Evolutionary conservation across 2,797 vertebrate species (phyloP), one percentile per base, ranked within the genome.

Genomic region (Cephalopachus bancanus): DNA sequence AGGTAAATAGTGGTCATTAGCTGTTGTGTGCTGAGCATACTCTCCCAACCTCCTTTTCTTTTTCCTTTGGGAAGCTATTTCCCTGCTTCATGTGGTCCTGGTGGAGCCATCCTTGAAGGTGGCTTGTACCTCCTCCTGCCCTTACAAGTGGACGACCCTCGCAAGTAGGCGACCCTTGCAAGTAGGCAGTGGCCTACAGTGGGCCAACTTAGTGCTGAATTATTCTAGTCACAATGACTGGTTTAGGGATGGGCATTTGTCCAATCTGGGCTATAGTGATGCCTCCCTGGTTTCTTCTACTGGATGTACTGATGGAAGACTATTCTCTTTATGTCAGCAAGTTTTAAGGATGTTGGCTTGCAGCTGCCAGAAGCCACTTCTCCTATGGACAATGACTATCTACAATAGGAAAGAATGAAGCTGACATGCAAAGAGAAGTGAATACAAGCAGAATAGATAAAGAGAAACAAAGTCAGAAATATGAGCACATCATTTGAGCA

Each of bases 401-500:
- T 86, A 55, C 0, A 22, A 16, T 26, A 83, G n/a, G 62, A 93
- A 80, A 93, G 60, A 83, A 72, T 67, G 74, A 91, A 53, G n/a
- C 22, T 74, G 30, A 76, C 51, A 51, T 88, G 3, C 26, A 84
- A 90, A 74, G 78, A 85, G 57, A 85, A 64, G 74, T 14, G 28
- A 37, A 20, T 71, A n/a, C 5, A 57, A 88, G 24, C 30, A 69
- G 59, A 80, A 8, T 10, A 93, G 85, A 85, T 57, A 83, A 83
- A 88, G 55, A 90, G 28, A 95, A 83, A 65, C 9, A 81, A 67
- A 92, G 17, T 83, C 28, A 91, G 89, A 91, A 84, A 57, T 12
- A 76, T 1, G 53, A 89, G 7, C 15, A 84, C 19, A 60, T 72
- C 16, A 33, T 89, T 67, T 62, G 65, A 87, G 30, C n/a, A 57